Evolutionary conservation across 30 jellyfish, hydroid and myxozoan species (phyloP), one percentile per base, ranked within the genome.

Genomic region (Clytia hemisphaerica): DNA sequence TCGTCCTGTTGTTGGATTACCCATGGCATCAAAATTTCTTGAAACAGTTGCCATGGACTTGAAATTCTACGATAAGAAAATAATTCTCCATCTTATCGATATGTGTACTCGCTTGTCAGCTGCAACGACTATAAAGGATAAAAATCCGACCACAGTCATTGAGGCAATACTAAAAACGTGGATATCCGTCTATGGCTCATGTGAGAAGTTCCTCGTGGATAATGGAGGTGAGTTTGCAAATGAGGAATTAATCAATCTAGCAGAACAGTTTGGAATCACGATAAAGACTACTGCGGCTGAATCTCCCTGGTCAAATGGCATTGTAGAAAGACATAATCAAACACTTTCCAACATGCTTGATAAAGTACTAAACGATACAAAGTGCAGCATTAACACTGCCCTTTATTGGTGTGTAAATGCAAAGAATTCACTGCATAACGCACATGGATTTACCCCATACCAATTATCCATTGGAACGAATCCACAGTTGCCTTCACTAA

Each of bases 1-100:
- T 21, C 19, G 63, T 36, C 62, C 76, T 14, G 76, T 63, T 59
- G 76, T 63, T 63, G 76, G 76, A 61, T 40, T 63, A n/a, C 64
- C 64, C 19, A n/a, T 50, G 25, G 64, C 64, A 28, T 50, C 64
- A 50, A 32, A 59, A 29, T 59, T 59, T 59, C 31, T 29, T 24
- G 54, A 59, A 9, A 59, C 73, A 24, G 73, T 59, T 24, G 73
- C 53, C 15, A 15, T 59, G 15, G 62, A 63, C 19, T 50, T 50
- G 64, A 50, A n/a, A 50, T n/a, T 32, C 25, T 50, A 50, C 64
- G 25, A 50, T n/a, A n/a, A n/a, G n/a, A n/a, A n/a, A n/a, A n/a
- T n/a, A n/a, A n/a, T n/a, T n/a, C n/a, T n/a, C n/a, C 64, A 50
- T 50, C 64, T 50, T 32, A 50, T 50, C 25, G 64, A 50, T 50